Evolutionary conservation across 2,797 vertebrate species (phyloP), one percentile per base, ranked within the genome.

Genomic region (Denticeps clupeoides): DNA sequence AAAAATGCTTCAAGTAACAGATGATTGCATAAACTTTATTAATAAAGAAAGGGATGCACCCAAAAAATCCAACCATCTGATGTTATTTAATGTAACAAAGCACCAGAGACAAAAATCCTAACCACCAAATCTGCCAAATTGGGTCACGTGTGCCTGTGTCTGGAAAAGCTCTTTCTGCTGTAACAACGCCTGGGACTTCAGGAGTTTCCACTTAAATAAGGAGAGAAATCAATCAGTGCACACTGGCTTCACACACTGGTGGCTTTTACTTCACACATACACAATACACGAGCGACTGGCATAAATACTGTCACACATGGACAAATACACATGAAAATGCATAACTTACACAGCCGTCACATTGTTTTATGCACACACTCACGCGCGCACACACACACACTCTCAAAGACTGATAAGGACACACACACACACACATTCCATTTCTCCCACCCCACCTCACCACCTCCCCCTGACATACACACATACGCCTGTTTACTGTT

Each of bases 141-240:
- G 66, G 72, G 72, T 70, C 74, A 58, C 63, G 48, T 66, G 67
- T 61, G 68, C 41, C 45, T 55, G 62, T 50, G 59, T 70, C 67
- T 72, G 67, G 69, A 71, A 78, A 76, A 55, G 59, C 62, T 70
- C 72, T 51, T 67, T 64, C 51, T 72, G 56, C 64, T 62, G 67
- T 65, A 73, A 65, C 57, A 63, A 68, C 70, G 73, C 67, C 33
- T 29, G 74, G 75, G 73, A 78, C 74, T 79, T 68, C 65, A 59
- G 59, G 63, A 64, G 62, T 60, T 68, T 69, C 56, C 53, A 64
- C 42, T 52, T 50, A 53, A 54, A 68, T 65, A 62, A 56, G 23
- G 53, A 51, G 58, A 63, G 58, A 70, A 77, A 77, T 77, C 74
- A 76, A 74, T 71, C 73, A 71, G 62, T 60, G 37, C 44, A 12